Evolutionary conservation across 2,113 vertebrate genomes (phyloP).

Genomic region (Galemys pyrenaicus): DNA sequence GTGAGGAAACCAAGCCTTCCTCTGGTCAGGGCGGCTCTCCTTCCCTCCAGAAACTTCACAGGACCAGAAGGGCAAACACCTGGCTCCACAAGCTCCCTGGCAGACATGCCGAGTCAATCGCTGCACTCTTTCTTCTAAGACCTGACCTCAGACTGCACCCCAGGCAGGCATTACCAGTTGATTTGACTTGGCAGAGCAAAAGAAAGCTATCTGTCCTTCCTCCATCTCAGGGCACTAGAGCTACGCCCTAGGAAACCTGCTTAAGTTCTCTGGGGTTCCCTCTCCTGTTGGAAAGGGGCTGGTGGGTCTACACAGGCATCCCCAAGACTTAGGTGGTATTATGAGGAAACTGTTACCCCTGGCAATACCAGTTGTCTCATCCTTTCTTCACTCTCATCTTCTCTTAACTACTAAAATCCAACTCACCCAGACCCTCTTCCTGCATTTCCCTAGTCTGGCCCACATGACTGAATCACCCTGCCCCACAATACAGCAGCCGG

Average conservation of each 20-base stretch:
- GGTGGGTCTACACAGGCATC: neutral
- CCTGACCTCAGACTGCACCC: neutral
- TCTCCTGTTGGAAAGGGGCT: neutral
- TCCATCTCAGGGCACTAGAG: neutral
- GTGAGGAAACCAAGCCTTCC: neutral
- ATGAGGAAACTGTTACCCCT: neutral
- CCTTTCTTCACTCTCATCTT: neutral
- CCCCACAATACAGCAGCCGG: neutral
- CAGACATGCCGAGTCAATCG: neutral
- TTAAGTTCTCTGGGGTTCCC: neutral
- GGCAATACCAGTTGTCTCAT: neutral
- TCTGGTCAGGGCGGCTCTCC: neutral
- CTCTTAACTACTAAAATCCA: neutral
- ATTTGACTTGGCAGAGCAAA: neutral
- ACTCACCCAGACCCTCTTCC: neutral
- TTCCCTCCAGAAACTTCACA: neutral
- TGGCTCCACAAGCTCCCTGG: neutral
- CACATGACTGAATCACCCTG: too few species aligned
- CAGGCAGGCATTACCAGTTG: neutral
- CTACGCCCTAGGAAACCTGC: neutral
- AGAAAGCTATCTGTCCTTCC: neutral
- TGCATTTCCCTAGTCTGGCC: neutral
- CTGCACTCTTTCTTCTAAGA: neutral
- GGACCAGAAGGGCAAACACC: neutral
- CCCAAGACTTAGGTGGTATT: neutral